A percentile compares a stretch with the other conserved stretches of the same genome.
These are phyloP conservation scores for Engystomops pustulosus DNA, from an alignment of 2,113 vertebrate species.

Conservation along the genomic window DNA sequence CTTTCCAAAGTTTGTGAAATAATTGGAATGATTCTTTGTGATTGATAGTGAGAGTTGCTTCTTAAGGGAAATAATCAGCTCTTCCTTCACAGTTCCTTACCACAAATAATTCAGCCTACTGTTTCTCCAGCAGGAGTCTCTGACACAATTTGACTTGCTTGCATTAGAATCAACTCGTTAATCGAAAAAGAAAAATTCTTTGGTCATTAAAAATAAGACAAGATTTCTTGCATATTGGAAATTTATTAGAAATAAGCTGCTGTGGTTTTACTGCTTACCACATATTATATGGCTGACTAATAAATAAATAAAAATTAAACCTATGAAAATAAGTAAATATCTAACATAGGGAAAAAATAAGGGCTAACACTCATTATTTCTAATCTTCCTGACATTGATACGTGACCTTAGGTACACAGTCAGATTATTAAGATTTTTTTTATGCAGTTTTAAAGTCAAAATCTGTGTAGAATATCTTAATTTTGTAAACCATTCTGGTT, in stretches of 20 bases:
- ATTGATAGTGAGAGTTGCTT: conserved; percentile 28
- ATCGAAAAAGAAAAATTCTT: conserved; percentile 23
- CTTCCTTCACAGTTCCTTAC: conserved; percentile 50
- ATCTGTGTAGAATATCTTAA: no score
- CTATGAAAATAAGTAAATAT: no score
- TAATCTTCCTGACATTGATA: no score
- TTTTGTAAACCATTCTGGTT: no score
- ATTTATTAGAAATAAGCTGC: conserved; percentile 14
- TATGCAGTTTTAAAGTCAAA: no score
- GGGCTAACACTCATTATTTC: no score
- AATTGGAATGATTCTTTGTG: conserved; percentile 47
- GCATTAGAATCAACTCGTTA: conserved; percentile 41
- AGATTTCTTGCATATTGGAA: not conserved
- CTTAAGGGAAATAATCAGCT: conserved; percentile 48
- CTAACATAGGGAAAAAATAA: no score
- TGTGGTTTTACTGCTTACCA: not conserved
- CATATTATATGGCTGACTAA: not conserved
- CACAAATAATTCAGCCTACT: conserved; percentile 40
- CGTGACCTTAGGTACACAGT: no score
- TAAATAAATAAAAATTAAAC: no score
- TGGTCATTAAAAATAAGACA: conserved; percentile 13
- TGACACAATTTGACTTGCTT: conserved; percentile 47
- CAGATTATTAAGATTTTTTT: no score
- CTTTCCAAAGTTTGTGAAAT: conserved; percentile 44
- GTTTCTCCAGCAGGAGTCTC: conserved; percentile 48